Evolutionary conservation across 2,888 invertebrate genomes (phyloP).

Genomic region (Platycheirus albimanus): DNA sequence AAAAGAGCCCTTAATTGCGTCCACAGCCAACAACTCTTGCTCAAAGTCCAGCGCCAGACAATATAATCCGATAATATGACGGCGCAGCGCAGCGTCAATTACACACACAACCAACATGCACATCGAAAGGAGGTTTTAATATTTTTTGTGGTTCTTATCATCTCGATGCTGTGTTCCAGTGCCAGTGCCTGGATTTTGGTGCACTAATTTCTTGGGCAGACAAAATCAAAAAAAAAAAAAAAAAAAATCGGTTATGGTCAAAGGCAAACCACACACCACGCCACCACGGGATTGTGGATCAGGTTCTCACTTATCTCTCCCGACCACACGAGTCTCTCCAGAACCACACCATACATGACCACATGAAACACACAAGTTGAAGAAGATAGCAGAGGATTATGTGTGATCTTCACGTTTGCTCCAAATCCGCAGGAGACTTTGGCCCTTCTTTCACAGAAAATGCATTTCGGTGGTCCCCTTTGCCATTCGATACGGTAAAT

Average conservation of each 20-base stretch:
- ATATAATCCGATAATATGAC: conserved; percentile 73
- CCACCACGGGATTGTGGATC: conserved; percentile 52
- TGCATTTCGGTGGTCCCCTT: conserved; percentile 34
- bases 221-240: conserved; percentile 7
- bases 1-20: conserved; percentile 64
- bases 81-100: conserved; percentile 48
- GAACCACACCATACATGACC: not conserved
- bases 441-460: conserved; percentile 42
- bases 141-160: conserved; percentile 48
- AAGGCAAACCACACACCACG: conserved; percentile 47
- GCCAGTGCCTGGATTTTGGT: conserved; percentile 7
- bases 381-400: conserved; percentile 43
- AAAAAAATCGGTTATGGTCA: conserved; percentile 9
- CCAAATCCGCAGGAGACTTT: conserved; percentile 16
- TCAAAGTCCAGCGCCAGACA: conserved; percentile 61
- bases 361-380: conserved; percentile 1
- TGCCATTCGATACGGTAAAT: conserved; percentile 60
- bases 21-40: conserved; percentile 8
- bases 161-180: conserved; percentile 6
- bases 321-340: conserved; percentile 27
- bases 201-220: conserved; percentile 56
- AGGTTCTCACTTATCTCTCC: conserved; percentile 34
- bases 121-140: not conserved
- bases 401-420: conserved; percentile 44
- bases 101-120: conserved; percentile 52